Conservation (phyloP, 35 echinoderm and acorn worm species). For the Amphiura filiformis region DNA sequence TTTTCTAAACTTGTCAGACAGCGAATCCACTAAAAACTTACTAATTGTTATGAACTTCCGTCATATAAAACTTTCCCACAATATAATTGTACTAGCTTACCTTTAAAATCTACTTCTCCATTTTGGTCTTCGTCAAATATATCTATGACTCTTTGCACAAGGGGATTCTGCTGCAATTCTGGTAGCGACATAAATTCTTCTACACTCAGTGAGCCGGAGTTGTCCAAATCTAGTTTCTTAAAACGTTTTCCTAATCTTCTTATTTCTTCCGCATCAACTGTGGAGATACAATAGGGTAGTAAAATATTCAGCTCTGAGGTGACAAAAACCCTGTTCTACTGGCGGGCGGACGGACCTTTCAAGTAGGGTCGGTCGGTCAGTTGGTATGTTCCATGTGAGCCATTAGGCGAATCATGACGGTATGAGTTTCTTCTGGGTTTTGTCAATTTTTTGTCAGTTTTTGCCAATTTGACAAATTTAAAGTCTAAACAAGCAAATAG, state of each 20-base stretch:
- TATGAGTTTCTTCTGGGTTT: too few relatives aligned
- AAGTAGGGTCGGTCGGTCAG: too few relatives aligned
- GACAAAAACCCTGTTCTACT: too few relatives aligned
- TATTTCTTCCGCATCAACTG: constrained; percentile 99
- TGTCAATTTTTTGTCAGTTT: background rate
- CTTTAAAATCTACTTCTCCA: constrained; percentile 99
- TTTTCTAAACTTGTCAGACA: too few relatives aligned
- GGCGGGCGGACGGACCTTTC: too few relatives aligned
- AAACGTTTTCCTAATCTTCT: constrained; percentile 93
- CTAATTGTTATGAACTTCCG: too few relatives aligned
- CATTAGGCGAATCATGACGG: background rate
- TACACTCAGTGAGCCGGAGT: constrained; percentile 94
- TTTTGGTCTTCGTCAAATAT: constrained; percentile 99
- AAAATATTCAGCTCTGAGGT: constrained; percentile 5
- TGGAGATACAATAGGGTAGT: background rate
- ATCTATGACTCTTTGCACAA: constrained; percentile 96
- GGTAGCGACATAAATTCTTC: constrained; percentile 99
- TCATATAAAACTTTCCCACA: too few relatives aligned
- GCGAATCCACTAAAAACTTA: too few relatives aligned
- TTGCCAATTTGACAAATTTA: background rate
- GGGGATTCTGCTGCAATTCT: constrained; percentile 94
- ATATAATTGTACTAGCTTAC: too few relatives aligned
- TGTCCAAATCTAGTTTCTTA: constrained; percentile 96
- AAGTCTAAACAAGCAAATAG: background rate
- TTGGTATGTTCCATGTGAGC: background rate